Percentiles rank a stretch among this genome's conserved stretches.
Evolutionary conservation across 2,888 invertebrate species (phyloP).

Genomic region (Leptura quadrifasciata): DNA sequence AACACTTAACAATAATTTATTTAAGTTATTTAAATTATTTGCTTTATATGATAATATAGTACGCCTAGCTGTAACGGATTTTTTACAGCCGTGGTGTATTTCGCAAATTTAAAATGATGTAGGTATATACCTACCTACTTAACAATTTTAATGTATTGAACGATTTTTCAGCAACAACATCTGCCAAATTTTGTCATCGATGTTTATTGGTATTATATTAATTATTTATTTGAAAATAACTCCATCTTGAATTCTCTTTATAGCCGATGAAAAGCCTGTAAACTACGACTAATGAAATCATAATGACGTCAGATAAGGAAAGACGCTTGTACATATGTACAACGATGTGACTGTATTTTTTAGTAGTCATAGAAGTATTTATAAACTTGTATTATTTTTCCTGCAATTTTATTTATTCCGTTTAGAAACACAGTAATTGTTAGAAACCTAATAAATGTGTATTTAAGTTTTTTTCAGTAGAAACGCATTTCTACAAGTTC

Average conservation of each 20-base stretch:
- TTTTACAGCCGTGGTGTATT: not conserved
- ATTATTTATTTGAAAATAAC: not conserved
- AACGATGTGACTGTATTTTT: not conserved
- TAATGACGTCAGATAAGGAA: not conserved
- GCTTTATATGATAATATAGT: constrained; percentile 6
- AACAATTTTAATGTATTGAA: constrained; percentile 7
- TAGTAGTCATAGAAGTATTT: not conserved
- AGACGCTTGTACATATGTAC: not conserved
- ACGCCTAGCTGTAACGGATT: not conserved
- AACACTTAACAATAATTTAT: constrained; percentile 4
- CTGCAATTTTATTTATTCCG: not conserved
- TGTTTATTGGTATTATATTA: not conserved
- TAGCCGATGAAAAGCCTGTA: not conserved
- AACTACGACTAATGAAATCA: not conserved
- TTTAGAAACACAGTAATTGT: not conserved
- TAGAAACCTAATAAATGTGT: not conserved
- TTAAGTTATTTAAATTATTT: constrained; percentile 28
- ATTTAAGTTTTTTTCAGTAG: not conserved
- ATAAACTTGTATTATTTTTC: not conserved
- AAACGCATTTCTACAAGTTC: not conserved
- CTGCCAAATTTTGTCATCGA: not conserved
- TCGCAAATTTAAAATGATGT: constrained; percentile 15
- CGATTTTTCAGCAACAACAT: not conserved
- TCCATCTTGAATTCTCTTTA: not conserved
- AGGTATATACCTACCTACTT: not conserved